These are phyloP conservation scores for Brachyistius frenatus DNA, from an alignment of 2,113 vertebrate species.

Conservation along the genomic window DNA sequence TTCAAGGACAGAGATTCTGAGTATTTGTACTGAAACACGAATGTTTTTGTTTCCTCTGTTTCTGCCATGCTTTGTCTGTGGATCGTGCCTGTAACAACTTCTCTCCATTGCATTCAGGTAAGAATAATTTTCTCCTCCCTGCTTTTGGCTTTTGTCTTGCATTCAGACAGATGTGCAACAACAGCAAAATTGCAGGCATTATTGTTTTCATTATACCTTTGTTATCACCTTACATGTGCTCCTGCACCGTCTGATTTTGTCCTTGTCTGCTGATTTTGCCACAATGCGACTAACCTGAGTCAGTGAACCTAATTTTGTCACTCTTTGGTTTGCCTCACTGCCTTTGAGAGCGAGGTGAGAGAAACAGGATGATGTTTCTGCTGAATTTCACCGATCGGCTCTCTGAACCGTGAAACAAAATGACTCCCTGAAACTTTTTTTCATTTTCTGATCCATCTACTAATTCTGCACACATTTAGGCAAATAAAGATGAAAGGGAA, in stretches of 20 bases:
- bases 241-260: slow-evolving; percentile 8
- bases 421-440: slow-evolving; percentile 21
- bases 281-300: slow-evolving; percentile 39
- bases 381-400: slow-evolving; percentile 28
- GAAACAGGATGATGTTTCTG: slow-evolving; percentile 13
- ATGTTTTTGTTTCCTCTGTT: slow-evolving; percentile 29
- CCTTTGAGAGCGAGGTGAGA: slow-evolving; percentile 14
- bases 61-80: slow-evolving; percentile 19
- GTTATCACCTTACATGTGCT: slow-evolving; percentile 19
- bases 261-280: slow-evolving; percentile 38
- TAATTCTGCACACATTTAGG: slow-evolving; percentile 38
- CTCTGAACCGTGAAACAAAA: slow-evolving; percentile 26
- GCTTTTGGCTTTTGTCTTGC: slow-evolving; percentile 8
- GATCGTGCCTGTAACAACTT: slow-evolving; percentile 7
- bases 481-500: slow-evolving; percentile 45
- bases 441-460: background rate
- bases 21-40: slow-evolving; percentile 24
- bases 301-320: slow-evolving; percentile 37
- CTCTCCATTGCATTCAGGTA: slow-evolving; percentile 68
- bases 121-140: slow-evolving; percentile 38
- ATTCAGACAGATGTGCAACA: slow-evolving; percentile 12
- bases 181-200: background rate
- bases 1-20: background rate
- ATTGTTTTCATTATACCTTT: slow-evolving; percentile 44
- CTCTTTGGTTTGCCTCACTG: slow-evolving; percentile 27